These are phyloP conservation scores for Aphidius colemani DNA, from an alignment of 2,888 invertebrate species.

Conservation along the genomic window DNA sequence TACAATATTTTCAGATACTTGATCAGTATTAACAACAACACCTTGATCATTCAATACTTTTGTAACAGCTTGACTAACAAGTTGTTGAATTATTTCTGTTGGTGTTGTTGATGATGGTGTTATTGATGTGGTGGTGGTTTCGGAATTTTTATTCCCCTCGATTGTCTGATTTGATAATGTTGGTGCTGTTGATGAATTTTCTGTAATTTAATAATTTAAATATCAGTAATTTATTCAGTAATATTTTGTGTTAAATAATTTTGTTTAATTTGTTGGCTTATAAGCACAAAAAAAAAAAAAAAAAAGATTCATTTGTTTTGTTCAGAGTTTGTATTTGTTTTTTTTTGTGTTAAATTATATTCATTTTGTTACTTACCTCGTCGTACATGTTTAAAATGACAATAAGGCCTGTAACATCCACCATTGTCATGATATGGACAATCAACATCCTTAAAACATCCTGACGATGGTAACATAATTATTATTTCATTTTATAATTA, in stretches of 20 bases:
- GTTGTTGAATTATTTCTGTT: conserved; percentile 64
- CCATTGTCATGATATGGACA: conserved; percentile 85
- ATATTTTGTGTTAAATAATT: conserved; percentile 43
- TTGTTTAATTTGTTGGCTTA: neutral
- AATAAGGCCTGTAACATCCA: conserved; percentile 85
- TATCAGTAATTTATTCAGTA: conserved; percentile 30
- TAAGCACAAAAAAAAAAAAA: conserved; percentile 1
- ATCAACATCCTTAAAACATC: conserved; percentile 82
- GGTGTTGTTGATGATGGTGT: conserved; percentile 47
- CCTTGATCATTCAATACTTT: conserved; percentile 65
- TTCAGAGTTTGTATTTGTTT: too few relatives aligned
- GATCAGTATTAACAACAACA: conserved; percentile 56
- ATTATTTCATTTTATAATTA: conserved; percentile 39
- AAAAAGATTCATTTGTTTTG: neutral
- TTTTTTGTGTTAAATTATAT: neutral
- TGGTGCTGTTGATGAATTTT: neutral
- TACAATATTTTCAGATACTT: conserved; percentile 62
- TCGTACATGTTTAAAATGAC: conserved; percentile 86
- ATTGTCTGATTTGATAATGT: conserved; percentile 29
- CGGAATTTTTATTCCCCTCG: conserved; percentile 38
- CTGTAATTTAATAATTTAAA: conserved; percentile 33
- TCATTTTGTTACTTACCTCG: conserved; percentile 64
- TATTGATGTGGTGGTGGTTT: conserved; percentile 19
- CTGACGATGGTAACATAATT: conserved; percentile 87
- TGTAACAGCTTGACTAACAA: conserved; percentile 68